Percentiles rank a stretch among this genome's conserved stretches.
Evolutionary conservation across 2,797 vertebrate genomes (phyloP).

Genomic region (Anisognathus igniventris): DNA sequence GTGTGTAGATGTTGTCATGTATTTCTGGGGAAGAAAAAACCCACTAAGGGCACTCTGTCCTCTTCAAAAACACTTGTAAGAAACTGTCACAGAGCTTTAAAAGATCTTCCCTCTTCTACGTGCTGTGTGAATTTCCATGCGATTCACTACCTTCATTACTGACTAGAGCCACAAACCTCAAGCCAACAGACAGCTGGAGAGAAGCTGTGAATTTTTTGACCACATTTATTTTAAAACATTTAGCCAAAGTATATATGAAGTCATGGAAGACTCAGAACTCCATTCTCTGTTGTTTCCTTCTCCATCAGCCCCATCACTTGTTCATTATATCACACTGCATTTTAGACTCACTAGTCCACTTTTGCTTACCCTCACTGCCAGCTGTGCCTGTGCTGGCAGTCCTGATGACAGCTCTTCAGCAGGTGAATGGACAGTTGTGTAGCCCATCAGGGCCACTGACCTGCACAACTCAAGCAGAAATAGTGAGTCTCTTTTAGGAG

Average conservation of each 20-base stretch:
- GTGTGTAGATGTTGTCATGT: not conserved
- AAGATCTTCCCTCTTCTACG: not conserved
- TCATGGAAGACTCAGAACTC: not conserved
- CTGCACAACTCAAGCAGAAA: not conserved
- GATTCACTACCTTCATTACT: not conserved
- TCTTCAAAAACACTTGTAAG: not conserved
- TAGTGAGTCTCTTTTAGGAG: not conserved
- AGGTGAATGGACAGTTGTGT: not conserved
- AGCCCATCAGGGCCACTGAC: not conserved
- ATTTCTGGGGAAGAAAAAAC: not conserved
- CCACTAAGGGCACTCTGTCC: not conserved
- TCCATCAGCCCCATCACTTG: not conserved
- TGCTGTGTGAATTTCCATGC: constrained; percentile 4
- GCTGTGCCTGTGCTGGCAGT: not conserved
- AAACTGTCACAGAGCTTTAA: not conserved
- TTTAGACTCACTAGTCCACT: not conserved
- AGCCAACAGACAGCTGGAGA: not conserved
- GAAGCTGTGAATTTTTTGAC: not conserved
- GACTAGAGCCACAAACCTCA: not conserved
- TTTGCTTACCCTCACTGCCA: not conserved
- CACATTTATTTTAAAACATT: not conserved
- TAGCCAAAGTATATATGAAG: not conserved
- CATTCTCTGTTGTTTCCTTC: not conserved
- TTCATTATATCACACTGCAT: not conserved
- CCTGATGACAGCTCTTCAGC: not conserved